Conservation (phyloP, 2,888 invertebrate genomes). For the Nomada lathburiana region DNA sequence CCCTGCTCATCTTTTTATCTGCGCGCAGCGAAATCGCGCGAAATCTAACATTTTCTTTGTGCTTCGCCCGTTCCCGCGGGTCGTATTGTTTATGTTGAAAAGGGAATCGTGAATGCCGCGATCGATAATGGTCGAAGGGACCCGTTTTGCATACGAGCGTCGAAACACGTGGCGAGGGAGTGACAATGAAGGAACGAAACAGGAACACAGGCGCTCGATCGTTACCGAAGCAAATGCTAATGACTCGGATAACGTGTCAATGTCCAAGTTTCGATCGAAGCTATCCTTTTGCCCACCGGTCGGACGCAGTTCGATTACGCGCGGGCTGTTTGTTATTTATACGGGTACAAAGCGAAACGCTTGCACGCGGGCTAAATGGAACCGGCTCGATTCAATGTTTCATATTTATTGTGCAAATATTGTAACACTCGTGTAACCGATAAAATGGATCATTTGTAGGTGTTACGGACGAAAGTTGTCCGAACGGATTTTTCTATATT, state of each 20-base stretch:
- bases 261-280: conserved; percentile 13
- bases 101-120: conserved; percentile 4
- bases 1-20: background rate
- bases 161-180: background rate
- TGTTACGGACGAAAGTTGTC: background rate
- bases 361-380: background rate
- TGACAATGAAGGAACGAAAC: conserved; percentile 1
- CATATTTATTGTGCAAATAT: background rate
- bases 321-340: background rate
- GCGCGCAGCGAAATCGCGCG: background rate
- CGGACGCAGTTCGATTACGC: background rate
- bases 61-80: background rate
- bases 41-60: background rate
- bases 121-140: conserved; percentile 11
- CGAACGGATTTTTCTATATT: background rate
- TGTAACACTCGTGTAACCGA: background rate
- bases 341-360: background rate
- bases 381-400: background rate
- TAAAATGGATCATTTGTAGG: background rate
- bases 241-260: conserved; percentile 16
- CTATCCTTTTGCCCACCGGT: background rate
- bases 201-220: background rate
- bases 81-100: conserved; percentile 23
- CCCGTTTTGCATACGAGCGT: conserved; percentile 4
- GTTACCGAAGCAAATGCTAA: background rate